phyloP scores from a whole-genome alignment of 1,140 invertebrate genomes.

The Drosophila burlai region DNA sequence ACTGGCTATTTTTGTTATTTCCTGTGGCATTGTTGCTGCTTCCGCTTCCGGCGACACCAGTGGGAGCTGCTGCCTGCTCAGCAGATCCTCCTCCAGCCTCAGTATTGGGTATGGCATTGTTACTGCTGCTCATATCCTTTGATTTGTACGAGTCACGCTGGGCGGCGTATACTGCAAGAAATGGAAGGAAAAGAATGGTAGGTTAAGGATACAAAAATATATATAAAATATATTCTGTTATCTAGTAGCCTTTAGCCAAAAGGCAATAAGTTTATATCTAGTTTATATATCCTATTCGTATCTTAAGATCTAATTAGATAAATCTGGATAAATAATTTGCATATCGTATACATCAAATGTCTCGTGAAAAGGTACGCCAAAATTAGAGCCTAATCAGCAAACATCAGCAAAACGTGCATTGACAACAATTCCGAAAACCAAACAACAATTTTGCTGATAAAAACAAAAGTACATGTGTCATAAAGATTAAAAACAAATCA shows the following conservation, averaged over 20 bases:
- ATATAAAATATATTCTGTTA: not conserved
- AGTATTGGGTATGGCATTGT: constrained; percentile 68
- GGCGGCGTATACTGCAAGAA: constrained; percentile 67
- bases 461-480: not conserved
- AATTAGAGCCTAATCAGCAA: not conserved
- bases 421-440: not conserved
- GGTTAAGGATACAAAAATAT: not conserved
- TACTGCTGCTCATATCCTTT: constrained; percentile 76
- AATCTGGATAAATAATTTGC: not conserved
- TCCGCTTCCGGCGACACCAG: constrained; percentile 68
- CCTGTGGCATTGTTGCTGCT: constrained; percentile 62
- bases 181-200: not conserved
- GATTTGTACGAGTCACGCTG: constrained; percentile 79
- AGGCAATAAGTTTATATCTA: not conserved
- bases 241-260: not conserved
- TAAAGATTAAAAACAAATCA: constrained; percentile 28
- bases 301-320: not conserved
- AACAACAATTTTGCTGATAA: constrained; percentile 2
- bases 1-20: constrained; percentile 64
- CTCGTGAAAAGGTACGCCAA: not conserved
- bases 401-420: not conserved
- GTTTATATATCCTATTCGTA: not conserved
- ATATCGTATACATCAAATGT: not conserved
- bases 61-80: constrained; percentile 29
- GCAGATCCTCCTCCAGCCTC: constrained; percentile 37